These are phyloP conservation scores for Luperina testacea DNA, from an alignment of 2,888 invertebrate species.

Conservation along the genomic window DNA sequence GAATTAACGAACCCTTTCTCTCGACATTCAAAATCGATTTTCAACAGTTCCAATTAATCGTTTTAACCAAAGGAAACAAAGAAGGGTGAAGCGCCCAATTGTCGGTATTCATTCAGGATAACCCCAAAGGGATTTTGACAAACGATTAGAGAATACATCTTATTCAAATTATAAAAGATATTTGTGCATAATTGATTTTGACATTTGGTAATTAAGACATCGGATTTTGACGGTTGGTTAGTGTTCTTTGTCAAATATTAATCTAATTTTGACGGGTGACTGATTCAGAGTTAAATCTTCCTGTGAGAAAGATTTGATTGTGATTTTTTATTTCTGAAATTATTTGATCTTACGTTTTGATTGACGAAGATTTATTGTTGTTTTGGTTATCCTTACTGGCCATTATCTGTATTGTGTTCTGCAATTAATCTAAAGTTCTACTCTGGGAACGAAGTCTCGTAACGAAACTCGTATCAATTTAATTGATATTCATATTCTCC, in stretches of 20 bases:
- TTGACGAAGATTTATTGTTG: slow-evolving; percentile 63
- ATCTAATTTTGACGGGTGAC: slow-evolving; percentile 81
- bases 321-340: slow-evolving; percentile 44
- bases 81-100: slow-evolving; percentile 62
- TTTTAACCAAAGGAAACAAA: slow-evolving; percentile 64
- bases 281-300: slow-evolving; percentile 72
- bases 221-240: slow-evolving; percentile 76
- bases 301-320: slow-evolving; percentile 75
- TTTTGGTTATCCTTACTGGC: slow-evolving; percentile 27
- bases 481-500: not conserved
- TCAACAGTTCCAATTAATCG: slow-evolving; percentile 63
- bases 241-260: slow-evolving; percentile 75
- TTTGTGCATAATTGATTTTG: slow-evolving; percentile 86
- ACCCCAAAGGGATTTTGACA: slow-evolving; percentile 77
- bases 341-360: slow-evolving; percentile 27
- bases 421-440: not conserved
- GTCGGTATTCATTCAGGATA: slow-evolving; percentile 43
- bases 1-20: slow-evolving; percentile 40
- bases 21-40: slow-evolving; percentile 54
- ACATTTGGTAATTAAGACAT: slow-evolving; percentile 73
- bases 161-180: slow-evolving; percentile 81
- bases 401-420: slow-evolving; percentile 20
- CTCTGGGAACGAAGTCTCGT: not conserved
- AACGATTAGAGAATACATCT: slow-evolving; percentile 81
- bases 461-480: not conserved